These are phyloP conservation scores for Mus minutoides DNA, from an alignment of 2,797 vertebrate species.

Conservation along the genomic window DNA sequence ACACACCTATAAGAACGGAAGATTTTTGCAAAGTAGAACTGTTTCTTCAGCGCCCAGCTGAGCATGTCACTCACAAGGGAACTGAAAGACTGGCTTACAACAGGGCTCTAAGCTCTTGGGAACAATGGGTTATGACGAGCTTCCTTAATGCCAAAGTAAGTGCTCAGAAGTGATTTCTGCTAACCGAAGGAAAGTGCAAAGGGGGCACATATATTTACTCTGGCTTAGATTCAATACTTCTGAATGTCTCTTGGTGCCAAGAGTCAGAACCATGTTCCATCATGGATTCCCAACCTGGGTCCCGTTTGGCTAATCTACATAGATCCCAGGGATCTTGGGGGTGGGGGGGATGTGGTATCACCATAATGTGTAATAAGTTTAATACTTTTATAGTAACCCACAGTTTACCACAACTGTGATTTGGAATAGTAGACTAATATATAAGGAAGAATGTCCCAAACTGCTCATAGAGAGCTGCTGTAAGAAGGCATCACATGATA, in stretches of 20 bases:
- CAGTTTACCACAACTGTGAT: not conserved
- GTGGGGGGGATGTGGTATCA: not conserved
- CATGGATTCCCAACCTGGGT: slow-evolving; percentile 36
- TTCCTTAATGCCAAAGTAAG: slow-evolving; percentile 84
- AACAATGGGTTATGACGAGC: slow-evolving; percentile 83
- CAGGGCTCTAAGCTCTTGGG: slow-evolving; percentile 76
- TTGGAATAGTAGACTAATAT: not conserved
- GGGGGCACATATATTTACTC: slow-evolving; percentile 80
- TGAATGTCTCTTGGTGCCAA: slow-evolving; percentile 70
- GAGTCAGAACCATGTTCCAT: slow-evolving; percentile 63
- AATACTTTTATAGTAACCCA: not conserved
- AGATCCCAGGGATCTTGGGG: slow-evolving; percentile 58
- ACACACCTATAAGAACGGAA: slow-evolving; percentile 73
- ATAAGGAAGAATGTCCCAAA: not conserved
- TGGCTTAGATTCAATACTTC: slow-evolving; percentile 77
- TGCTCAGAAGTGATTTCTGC: slow-evolving; percentile 77
- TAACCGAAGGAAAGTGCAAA: slow-evolving; percentile 81
- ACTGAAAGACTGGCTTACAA: slow-evolving; percentile 80
- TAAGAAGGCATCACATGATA: slow-evolving; percentile 31
- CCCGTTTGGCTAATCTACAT: slow-evolving; percentile 18
- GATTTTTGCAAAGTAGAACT: slow-evolving; percentile 76
- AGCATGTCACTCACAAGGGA: slow-evolving; percentile 78
- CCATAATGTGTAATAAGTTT: not conserved
- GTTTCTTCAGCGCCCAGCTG: slow-evolving; percentile 77
- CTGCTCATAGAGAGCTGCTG: not conserved